phyloP scores from a whole-genome alignment of 2,113 vertebrate species.

The Colinus virginianus region DNA sequence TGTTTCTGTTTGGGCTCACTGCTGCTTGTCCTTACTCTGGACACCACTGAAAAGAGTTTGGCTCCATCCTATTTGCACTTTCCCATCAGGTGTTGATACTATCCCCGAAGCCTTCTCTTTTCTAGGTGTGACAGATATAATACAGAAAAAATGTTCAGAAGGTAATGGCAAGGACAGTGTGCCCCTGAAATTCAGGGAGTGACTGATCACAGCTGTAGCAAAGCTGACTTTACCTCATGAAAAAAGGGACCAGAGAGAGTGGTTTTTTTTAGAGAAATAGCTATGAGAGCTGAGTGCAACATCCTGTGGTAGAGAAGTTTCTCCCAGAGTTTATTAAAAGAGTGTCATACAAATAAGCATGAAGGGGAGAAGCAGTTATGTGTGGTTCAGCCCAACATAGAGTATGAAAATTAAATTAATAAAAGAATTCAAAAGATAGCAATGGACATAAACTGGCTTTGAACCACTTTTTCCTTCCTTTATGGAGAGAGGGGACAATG shows the following conservation, averaged over 20 bases:
- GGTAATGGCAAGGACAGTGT: not conserved
- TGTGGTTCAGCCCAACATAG: not conserved
- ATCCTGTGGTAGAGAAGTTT: not conserved
- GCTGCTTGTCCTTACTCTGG: too few relatives aligned
- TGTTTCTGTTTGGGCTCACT: too few relatives aligned
- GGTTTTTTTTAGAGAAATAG: not conserved
- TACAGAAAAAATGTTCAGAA: not conserved
- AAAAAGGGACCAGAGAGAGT: not conserved
- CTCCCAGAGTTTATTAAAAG: not conserved
- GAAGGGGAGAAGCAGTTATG: rapidly evolving
- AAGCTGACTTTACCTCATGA: not conserved
- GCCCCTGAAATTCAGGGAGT: not conserved
- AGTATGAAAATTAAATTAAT: not conserved
- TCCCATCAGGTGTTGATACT: not conserved
- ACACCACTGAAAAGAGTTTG: too few relatives aligned
- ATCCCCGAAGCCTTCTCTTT: not conserved
- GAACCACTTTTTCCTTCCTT: not conserved
- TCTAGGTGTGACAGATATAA: not conserved
- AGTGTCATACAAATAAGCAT: not conserved
- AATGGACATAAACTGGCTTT: not conserved
- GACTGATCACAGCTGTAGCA: not conserved
- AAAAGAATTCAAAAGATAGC: too few relatives aligned
- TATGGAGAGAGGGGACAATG: too few relatives aligned
- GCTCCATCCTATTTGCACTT: too few relatives aligned
- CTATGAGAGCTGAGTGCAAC: not conserved